Evolutionary conservation across 2,888 invertebrate genomes (phyloP), one percentile per base, ranked within the genome.

Genomic region (Daptonema setosum): DNA sequence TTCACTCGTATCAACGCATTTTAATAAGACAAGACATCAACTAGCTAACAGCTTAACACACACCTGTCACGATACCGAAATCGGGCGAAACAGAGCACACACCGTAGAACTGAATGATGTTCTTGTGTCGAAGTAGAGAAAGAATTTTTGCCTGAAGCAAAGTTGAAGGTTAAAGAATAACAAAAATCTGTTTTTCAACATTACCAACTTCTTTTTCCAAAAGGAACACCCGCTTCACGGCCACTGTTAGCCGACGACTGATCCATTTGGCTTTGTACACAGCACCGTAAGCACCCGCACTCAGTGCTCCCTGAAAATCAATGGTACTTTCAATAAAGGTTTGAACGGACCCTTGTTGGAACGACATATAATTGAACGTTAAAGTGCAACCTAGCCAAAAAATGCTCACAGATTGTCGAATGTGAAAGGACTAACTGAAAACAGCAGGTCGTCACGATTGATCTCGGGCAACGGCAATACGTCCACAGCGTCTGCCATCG

Each of bases 61-160:
- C 61, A 72, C 72, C 72, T 61, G 70, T 72, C n/a, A 74, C 69
- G 30, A 74, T 67, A 63, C 72, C 72, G 59, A 65, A 71, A 60
- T 73, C 71, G 1, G 73, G 72, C 56, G 69, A 68, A 35, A 67
- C 64, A 35, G 66, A 69, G 2, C 73, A 72, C 48, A 72, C 72
- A 22, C 74, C 74, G 65, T 67, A 72, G 63, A 74, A 73, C 62
- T 70, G 68, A 30, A 74, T 71, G 26, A 74, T 69, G 60, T 73
- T 73, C 58, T 68, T 65, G 61, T 74, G 74, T 60, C 72, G 72
- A 8, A 73, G 59, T 24, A 67, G 62, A 65, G 71, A 72, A 25
- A 74, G 59, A 11, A 73, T 71, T 58, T 73, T 67, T 2, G 73
- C 73, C 73, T 73, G 60, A 35, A 53, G 26, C 20, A 54, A 28